Conservation (phyloP, 2,797 vertebrate genomes). For the Gymnothorax reevesii region DNA sequence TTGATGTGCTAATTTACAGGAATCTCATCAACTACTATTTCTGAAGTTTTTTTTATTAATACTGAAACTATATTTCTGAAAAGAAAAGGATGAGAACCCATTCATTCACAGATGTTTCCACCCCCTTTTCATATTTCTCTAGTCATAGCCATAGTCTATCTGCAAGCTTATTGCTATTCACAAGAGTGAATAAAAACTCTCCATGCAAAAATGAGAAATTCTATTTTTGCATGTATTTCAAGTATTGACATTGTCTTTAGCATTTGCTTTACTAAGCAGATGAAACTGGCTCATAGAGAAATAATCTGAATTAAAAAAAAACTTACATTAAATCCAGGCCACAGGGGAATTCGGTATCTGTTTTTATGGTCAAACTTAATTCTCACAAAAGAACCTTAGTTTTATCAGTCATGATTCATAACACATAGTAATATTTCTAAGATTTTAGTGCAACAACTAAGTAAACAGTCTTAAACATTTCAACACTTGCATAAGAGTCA, state of each 20-base stretch:
- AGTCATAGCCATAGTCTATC: conserved; percentile 50
- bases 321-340: conserved; percentile 14
- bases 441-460: conserved; percentile 68
- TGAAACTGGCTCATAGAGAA: conserved; percentile 48
- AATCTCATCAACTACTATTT: conserved; percentile 12
- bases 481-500: conserved; percentile 26
- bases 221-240: conserved; percentile 45
- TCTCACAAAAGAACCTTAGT: conserved; percentile 36
- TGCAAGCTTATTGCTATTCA: conserved; percentile 30
- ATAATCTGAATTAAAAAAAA: conserved; percentile 14
- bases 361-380: conserved; percentile 7
- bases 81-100: conserved; percentile 22
- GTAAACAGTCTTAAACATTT: conserved; percentile 74
- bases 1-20: conserved; percentile 22
- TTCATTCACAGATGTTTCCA: conserved; percentile 21
- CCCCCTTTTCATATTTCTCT: conserved; percentile 31
- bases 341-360: conserved; percentile 23
- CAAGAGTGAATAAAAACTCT: conserved; percentile 25
- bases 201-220: conserved; percentile 16
- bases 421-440: conserved; percentile 73
- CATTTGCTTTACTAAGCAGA: conserved; percentile 40
- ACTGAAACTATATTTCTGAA: conserved; percentile 56
- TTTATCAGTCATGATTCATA: conserved; percentile 59
- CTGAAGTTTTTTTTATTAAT: conserved; percentile 53
- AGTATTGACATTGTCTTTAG: conserved; percentile 51